Percentiles rank a stretch among this genome's conserved stretches.
Conservation (phyloP, 2,113 vertebrate genomes). For the Lamprotornis superbus region DNA sequence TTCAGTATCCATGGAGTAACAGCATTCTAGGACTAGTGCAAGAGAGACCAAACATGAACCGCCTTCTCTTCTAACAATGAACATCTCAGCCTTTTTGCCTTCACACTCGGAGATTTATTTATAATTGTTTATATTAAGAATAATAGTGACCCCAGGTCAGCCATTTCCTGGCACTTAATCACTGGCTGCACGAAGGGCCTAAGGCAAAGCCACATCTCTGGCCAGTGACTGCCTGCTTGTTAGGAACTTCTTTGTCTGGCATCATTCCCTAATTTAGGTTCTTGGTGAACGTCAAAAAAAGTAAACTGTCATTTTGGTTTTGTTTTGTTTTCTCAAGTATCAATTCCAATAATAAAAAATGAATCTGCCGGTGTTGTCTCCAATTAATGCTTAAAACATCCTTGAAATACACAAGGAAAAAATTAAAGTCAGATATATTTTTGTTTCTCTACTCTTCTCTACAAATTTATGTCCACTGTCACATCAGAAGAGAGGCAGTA, state of each 20-base stretch:
- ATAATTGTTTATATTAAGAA: neutral
- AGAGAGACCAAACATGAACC: neutral
- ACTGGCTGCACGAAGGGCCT: neutral
- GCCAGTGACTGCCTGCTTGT: neutral
- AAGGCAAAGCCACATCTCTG: neutral
- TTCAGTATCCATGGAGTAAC: accelerated
- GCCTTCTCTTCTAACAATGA: neutral
- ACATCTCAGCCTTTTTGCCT: neutral
- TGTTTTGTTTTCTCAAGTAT: neutral
- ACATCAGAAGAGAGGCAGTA: neutral
- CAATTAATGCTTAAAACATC: neutral
- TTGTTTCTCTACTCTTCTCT: neutral
- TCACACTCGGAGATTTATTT: neutral
- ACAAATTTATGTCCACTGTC: neutral
- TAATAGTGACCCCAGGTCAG: neutral
- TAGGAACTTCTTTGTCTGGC: neutral
- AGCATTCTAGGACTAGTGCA: no score
- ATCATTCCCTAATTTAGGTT: neutral
- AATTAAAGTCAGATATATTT: neutral
- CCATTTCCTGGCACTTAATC: neutral
- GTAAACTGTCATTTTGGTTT: accelerated
- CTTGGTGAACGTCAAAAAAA: neutral
- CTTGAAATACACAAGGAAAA: neutral
- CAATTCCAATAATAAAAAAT: neutral
- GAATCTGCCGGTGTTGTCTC: neutral